Percentiles rank a stretch among this genome's conserved stretches.
phyloP scores from a whole-genome alignment of 2,797 vertebrate genomes.

The Liasis olivaceus region DNA sequence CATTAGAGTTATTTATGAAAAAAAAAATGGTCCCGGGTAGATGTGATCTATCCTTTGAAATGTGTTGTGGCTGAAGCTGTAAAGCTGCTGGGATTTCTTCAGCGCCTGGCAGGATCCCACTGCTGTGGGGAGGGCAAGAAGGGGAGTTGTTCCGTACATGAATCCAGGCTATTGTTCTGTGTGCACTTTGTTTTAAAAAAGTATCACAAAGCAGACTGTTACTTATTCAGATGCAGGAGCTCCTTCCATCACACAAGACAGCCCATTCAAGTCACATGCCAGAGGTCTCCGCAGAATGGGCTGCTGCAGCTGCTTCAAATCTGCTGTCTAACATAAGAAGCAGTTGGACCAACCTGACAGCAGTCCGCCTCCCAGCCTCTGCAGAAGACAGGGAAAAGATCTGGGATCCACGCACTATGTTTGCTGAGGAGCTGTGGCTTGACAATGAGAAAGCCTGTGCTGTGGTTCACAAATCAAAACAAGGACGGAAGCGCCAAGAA shows the following conservation, averaged over 20 bases:
- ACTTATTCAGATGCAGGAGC: constrained; percentile 84
- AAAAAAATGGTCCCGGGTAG: constrained; percentile 50
- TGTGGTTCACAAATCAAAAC: constrained; percentile 82
- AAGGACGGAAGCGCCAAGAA: constrained; percentile 87
- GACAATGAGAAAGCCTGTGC: constrained; percentile 78
- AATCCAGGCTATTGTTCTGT: constrained; percentile 88
- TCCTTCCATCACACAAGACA: constrained; percentile 79
- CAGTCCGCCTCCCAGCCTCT: constrained; percentile 65
- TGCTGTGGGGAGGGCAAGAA: constrained; percentile 31
- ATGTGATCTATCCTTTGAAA: constrained; percentile 76
- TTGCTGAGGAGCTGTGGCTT: constrained; percentile 76
- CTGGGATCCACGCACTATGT: constrained; percentile 73
- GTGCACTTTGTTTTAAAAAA: constrained; percentile 85
- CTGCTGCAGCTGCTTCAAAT: constrained; percentile 81
- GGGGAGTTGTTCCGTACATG: constrained; percentile 64
- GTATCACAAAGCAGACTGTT: constrained; percentile 78
- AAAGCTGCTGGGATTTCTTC: constrained; percentile 48
- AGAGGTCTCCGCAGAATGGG: constrained; percentile 78
- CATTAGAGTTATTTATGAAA: constrained; percentile 52
- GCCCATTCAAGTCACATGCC: constrained; percentile 86
- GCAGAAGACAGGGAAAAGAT: constrained; percentile 77
- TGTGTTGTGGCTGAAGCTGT: constrained; percentile 71
- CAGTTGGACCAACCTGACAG: constrained; percentile 70
- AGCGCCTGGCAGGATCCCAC: constrained; percentile 53
- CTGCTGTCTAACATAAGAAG: constrained; percentile 77